phyloP scores from a whole-genome alignment of 2,113 vertebrate species.

The Menura novaehollandiae region DNA sequence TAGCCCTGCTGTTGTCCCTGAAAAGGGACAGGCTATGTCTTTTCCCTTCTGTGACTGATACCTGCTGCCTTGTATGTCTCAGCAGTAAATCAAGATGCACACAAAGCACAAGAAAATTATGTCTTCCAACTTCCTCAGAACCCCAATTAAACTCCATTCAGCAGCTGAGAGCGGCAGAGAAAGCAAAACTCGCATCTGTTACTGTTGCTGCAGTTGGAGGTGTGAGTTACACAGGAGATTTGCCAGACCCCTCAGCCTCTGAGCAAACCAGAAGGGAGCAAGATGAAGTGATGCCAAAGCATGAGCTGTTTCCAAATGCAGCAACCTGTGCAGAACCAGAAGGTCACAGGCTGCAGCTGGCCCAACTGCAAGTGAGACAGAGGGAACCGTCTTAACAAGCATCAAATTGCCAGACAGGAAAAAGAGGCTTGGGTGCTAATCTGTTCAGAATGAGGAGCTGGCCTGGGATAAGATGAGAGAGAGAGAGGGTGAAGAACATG shows the following conservation, averaged over 20 bases:
- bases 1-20: background rate
- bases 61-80: background rate
- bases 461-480: background rate
- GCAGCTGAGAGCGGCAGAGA: background rate
- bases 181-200: conserved; percentile 39
- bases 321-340: conserved; percentile 53
- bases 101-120: background rate
- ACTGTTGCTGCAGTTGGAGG: conserved; percentile 29
- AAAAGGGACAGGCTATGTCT: background rate
- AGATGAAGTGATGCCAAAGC: conserved; percentile 30
- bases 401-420: conserved; percentile 41
- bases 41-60: background rate
- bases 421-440: conserved; percentile 19
- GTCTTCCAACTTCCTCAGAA: background rate
- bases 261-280: conserved; percentile 36
- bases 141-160: background rate
- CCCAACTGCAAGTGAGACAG: background rate
- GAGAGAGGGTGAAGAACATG: background rate
- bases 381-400: background rate
- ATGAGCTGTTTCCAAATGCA: conserved; percentile 25
- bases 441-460: conserved; percentile 15
- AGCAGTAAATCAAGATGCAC: background rate
- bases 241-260: conserved; percentile 21
- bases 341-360: conserved; percentile 56
- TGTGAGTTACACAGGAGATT: conserved; percentile 14